phyloP scores from a whole-genome alignment of 2,797 vertebrate genomes.

The Pseudomugil gertrudae region DNA sequence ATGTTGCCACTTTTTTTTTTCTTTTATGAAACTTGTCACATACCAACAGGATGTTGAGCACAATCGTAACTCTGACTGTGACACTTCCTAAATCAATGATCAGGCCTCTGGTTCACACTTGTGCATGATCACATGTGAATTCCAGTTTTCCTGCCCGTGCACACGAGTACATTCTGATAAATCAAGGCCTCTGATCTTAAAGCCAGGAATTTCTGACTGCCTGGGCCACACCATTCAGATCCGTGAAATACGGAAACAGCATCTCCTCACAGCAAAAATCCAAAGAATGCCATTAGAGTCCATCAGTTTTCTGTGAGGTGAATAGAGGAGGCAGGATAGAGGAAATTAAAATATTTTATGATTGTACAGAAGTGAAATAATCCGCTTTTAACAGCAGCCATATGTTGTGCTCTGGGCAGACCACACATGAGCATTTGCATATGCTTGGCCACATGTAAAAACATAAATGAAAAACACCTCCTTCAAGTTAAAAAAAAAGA shows the following conservation, averaged over 20 bases:
- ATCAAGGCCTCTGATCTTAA: constrained; percentile 76
- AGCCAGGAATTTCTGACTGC: constrained; percentile 69
- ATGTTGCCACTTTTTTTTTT: not conserved
- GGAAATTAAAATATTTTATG: constrained; percentile 75
- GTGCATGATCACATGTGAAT: constrained; percentile 33
- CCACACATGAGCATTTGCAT: constrained; percentile 68
- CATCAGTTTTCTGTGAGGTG: constrained; percentile 70
- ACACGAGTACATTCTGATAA: constrained; percentile 78
- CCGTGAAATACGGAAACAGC: constrained; percentile 79
- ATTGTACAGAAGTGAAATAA: constrained; percentile 83
- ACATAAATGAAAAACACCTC: constrained; percentile 11
- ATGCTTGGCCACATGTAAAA: constrained; percentile 26
- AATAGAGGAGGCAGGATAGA: constrained; percentile 49
- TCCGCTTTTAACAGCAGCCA: constrained; percentile 84
- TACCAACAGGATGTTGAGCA: constrained; percentile 9
- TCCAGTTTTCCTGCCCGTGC: constrained; percentile 27
- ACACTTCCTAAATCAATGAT: constrained; percentile 29
- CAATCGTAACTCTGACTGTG: constrained; percentile 2
- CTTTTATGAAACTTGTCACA: constrained; percentile 9
- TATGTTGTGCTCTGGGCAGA: constrained; percentile 80
- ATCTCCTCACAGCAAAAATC: constrained; percentile 83
- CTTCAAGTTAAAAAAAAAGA: constrained; percentile 16
- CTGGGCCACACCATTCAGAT: constrained; percentile 75
- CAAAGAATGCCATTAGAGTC: constrained; percentile 83
- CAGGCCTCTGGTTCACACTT: constrained; percentile 27